phyloP scores from a whole-genome alignment of 2,888 invertebrate species.

The Ochlodes sylvanus region DNA sequence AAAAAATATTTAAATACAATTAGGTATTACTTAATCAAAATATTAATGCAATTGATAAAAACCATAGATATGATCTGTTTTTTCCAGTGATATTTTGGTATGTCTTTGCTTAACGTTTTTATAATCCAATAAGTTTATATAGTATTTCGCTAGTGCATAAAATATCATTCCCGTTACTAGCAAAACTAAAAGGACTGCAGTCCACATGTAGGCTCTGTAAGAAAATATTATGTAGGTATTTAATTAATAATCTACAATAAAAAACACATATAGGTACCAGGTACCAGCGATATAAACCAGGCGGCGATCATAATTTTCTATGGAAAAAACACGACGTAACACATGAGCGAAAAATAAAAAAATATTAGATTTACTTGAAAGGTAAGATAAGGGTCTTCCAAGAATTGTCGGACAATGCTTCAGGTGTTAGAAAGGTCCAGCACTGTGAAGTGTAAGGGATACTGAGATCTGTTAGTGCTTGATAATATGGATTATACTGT shows the following conservation, averaged over 20 bases:
- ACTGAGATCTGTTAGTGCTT: conserved; percentile 89
- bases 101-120: conserved; percentile 23
- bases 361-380: conserved; percentile 85
- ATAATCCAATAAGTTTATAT: conserved; percentile 71
- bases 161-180: conserved; percentile 88
- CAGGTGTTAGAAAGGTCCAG: conserved; percentile 93
- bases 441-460: conserved; percentile 93
- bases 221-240: conserved; percentile 6
- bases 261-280: too few species aligned
- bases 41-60: neutral
- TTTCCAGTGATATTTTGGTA: conserved; percentile 2
- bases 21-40: too few species aligned
- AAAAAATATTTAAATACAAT: too few species aligned
- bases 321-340: too few species aligned
- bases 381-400: conserved; percentile 94
- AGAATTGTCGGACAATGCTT: conserved; percentile 91
- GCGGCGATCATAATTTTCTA: too few species aligned
- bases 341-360: neutral
- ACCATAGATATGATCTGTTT: conserved; percentile 20
- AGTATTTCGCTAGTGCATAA: conserved; percentile 86
- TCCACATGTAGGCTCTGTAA: conserved; percentile 89
- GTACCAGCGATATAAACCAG: too few species aligned
- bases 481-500: conserved; percentile 89
- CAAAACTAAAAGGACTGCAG: conserved; percentile 88
- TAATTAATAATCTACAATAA: neutral